Percentiles rank a stretch among this genome's conserved stretches.
These are phyloP conservation scores for Ellobium chinense DNA, from an alignment of 2,888 invertebrate genomes.

Conservation along the genomic window DNA sequence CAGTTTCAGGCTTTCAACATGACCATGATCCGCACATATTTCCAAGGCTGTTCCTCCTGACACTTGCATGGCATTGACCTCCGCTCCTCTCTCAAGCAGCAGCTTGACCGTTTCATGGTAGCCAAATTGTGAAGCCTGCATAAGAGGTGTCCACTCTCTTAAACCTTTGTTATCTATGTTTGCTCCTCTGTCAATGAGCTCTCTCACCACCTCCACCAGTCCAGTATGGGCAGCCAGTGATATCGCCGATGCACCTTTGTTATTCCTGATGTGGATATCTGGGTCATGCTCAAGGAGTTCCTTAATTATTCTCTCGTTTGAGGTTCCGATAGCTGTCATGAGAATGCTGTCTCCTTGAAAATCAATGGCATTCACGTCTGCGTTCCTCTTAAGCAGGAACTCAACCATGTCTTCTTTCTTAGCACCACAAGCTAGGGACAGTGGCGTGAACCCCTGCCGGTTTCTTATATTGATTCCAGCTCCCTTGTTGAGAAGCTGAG, in stretches of 20 bases:
- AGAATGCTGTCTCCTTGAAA: neutral
- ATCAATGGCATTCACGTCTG: neutral
- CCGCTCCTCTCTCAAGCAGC: neutral
- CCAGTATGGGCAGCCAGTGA: neutral
- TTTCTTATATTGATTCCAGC: neutral
- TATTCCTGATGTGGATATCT: neutral
- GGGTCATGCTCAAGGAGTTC: neutral
- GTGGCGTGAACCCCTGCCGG: neutral
- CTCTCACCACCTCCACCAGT: neutral
- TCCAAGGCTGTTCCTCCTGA: conserved; percentile 60
- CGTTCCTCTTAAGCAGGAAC: neutral
- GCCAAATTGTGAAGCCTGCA: neutral
- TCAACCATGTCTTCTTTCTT: neutral
- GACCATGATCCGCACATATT: conserved; percentile 54
- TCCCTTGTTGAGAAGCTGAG: neutral
- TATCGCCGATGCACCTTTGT: neutral
- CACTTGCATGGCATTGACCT: conserved; percentile 59
- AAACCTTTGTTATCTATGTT: neutral
- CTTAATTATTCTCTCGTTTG: neutral
- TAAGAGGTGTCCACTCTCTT: conserved; percentile 3
- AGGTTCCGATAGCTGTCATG: neutral
- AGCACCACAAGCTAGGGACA: neutral
- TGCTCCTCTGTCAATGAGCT: neutral
- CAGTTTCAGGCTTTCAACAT: neutral
- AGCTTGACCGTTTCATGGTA: neutral